Evolutionary conservation across 2,888 invertebrate species (phyloP).

Genomic region (Cetonia aurata): DNA sequence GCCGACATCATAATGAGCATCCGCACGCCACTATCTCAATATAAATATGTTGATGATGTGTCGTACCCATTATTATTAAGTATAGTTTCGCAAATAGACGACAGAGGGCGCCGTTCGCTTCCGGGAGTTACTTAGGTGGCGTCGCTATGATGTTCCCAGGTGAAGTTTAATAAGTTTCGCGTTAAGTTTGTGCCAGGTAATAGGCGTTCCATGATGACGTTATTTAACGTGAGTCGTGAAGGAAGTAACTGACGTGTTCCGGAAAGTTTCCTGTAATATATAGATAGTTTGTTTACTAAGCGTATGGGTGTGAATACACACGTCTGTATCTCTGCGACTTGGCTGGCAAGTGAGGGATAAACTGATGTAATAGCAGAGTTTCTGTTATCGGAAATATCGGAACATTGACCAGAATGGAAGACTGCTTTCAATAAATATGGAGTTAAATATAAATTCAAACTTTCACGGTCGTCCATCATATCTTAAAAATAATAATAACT

Average conservation of each 20-base stretch:
- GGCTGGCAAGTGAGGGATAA: too few species aligned
- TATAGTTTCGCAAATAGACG: background rate
- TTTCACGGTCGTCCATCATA: too few species aligned
- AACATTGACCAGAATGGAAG: too few species aligned
- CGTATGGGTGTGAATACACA: background rate
- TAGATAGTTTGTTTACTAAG: slow-evolving; percentile 2
- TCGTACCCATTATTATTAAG: background rate
- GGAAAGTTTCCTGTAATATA: slow-evolving; percentile 3
- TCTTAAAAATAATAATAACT: too few species aligned
- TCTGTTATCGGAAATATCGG: too few species aligned
- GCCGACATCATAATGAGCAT: slow-evolving; percentile 6
- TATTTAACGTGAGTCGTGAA: slow-evolving; percentile 19
- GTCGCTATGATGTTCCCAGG: background rate
- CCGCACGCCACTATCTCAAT: slow-evolving; percentile 6
- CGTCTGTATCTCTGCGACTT: background rate
- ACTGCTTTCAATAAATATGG: too few species aligned
- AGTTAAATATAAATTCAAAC: too few species aligned
- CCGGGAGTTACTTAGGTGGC: background rate
- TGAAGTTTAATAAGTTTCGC: slow-evolving; percentile 31
- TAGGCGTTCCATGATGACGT: slow-evolving; percentile 5
- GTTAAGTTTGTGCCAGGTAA: slow-evolving; percentile 34
- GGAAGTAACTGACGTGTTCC: slow-evolving; percentile 8
- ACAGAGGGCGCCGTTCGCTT: background rate
- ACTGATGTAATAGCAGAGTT: background rate
- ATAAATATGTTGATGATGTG: slow-evolving; percentile 7